A percentile compares a stretch with the other conserved stretches of the same genome.
phyloP scores from a whole-genome alignment of 2,113 vertebrate species.

The Aphelocoma coerulescens region DNA sequence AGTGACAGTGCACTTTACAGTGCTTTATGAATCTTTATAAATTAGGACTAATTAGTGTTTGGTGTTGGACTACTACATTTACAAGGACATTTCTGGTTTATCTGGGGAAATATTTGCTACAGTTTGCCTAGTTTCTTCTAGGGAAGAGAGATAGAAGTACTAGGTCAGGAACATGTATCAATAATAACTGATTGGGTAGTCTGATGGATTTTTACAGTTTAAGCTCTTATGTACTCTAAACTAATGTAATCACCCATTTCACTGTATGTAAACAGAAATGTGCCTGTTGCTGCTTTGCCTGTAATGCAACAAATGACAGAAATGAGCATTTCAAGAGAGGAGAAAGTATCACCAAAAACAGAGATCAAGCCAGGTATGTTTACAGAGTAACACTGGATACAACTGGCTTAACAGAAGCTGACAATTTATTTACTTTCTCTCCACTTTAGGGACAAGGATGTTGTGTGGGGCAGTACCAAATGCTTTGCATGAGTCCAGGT shows the following conservation, averaged over 20 bases:
- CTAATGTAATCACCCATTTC: slow-evolving; percentile 53
- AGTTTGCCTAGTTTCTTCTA: neutral
- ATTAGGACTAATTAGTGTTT: neutral
- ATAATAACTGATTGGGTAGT: neutral
- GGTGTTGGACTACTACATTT: neutral
- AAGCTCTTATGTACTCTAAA: neutral
- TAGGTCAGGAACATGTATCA: neutral
- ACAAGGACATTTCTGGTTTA: neutral
- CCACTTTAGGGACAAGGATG: neutral
- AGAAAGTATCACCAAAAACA: slow-evolving; percentile 78
- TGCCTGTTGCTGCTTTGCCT: slow-evolving; percentile 87
- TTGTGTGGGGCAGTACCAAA: neutral
- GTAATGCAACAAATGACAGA: slow-evolving; percentile 98
- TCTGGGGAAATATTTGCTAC: neutral
- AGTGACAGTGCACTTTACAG: neutral
- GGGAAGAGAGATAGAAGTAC: neutral
- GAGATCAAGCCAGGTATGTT: slow-evolving; percentile 88
- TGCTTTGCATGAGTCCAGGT: neutral
- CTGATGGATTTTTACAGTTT: neutral
- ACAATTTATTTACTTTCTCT: neutral
- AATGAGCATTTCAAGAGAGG: slow-evolving; percentile 97
- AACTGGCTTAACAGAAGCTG: neutral
- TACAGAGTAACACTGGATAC: neutral
- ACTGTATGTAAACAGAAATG: slow-evolving; percentile 77
- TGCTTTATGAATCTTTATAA: neutral